Evolutionary conservation across 1,140 invertebrate species (phyloP).

Genomic region (Lordiphosa collinella): DNA sequence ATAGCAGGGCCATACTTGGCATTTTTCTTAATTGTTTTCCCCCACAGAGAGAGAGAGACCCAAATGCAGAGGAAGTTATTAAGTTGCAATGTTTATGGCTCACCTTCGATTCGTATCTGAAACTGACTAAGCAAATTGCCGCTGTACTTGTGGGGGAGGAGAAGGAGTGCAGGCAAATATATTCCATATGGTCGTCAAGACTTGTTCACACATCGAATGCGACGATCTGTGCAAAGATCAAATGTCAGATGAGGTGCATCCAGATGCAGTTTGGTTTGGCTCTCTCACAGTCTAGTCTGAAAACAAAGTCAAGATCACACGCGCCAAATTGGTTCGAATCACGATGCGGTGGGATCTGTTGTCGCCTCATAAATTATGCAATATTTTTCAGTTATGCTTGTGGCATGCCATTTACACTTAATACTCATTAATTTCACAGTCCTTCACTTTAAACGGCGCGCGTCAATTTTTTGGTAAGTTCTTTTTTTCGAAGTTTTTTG

Average conservation of each 20-base stretch:
- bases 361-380: conserved; percentile 33
- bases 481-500: conserved; percentile 13
- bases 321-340: conserved; percentile 57
- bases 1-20: conserved; percentile 41
- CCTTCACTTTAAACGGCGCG: conserved; percentile 28
- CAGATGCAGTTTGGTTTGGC: conserved; percentile 6
- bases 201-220: conserved; percentile 31
- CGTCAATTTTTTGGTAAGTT: conserved; percentile 6
- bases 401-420: conserved; percentile 44
- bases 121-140: conserved; percentile 37
- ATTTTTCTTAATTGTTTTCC: conserved; percentile 60
- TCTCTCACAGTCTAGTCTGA: conserved; percentile 7
- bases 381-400: conserved; percentile 18
- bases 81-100: conserved; percentile 44
- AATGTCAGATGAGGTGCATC: conserved; percentile 45
- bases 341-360: conserved; percentile 14
- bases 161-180: conserved; percentile 40
- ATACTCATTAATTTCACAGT: conserved; percentile 33
- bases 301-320: conserved; percentile 68
- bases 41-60: not conserved
- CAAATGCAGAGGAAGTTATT: conserved; percentile 56
- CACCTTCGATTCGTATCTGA: conserved; percentile 37
- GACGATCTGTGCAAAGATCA: conserved; percentile 56
- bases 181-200: conserved; percentile 46
- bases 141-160: conserved; percentile 26